phyloP scores from a whole-genome alignment of 1,140 invertebrate species.

The Leptinotarsa texana region DNA sequence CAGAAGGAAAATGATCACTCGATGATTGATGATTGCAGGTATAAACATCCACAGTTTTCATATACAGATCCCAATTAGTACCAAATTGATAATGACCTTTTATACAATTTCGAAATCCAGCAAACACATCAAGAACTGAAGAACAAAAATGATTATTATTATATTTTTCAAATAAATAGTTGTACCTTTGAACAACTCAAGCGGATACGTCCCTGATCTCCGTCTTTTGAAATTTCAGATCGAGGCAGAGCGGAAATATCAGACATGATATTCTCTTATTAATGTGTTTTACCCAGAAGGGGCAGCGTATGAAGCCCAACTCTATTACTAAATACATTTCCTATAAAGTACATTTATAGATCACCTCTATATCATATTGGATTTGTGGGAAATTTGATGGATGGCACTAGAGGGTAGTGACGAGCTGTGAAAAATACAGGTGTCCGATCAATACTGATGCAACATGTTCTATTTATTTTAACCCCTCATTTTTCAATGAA shows the following conservation, averaged over 20 bases:
- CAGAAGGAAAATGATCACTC: too few relatives aligned
- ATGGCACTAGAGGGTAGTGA: neutral
- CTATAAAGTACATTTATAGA: constrained; percentile 14
- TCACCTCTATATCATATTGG: neutral
- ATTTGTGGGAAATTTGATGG: constrained; percentile 3
- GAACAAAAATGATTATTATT: too few relatives aligned
- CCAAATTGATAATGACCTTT: too few relatives aligned
- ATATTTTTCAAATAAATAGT: too few relatives aligned
- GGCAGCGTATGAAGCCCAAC: constrained; percentile 14
- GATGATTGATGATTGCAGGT: too few relatives aligned
- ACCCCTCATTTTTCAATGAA: neutral
- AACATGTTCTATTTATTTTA: neutral
- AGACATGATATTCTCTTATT: constrained; percentile 35
- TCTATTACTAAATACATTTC: constrained; percentile 19
- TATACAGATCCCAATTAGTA: too few relatives aligned
- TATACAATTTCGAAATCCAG: too few relatives aligned
- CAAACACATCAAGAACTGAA: too few relatives aligned
- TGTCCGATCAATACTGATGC: neutral
- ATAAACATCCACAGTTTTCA: too few relatives aligned
- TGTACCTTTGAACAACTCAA: too few relatives aligned
- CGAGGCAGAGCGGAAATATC: constrained; percentile 36
- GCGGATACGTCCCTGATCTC: neutral
- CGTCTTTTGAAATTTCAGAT: constrained; percentile 17
- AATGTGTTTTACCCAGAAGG: constrained; percentile 28
- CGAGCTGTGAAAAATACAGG: constrained; percentile 3